These are phyloP conservation scores for Gorsachius goisagi DNA, from an alignment of 2,113 vertebrate species.

Conservation along the genomic window DNA sequence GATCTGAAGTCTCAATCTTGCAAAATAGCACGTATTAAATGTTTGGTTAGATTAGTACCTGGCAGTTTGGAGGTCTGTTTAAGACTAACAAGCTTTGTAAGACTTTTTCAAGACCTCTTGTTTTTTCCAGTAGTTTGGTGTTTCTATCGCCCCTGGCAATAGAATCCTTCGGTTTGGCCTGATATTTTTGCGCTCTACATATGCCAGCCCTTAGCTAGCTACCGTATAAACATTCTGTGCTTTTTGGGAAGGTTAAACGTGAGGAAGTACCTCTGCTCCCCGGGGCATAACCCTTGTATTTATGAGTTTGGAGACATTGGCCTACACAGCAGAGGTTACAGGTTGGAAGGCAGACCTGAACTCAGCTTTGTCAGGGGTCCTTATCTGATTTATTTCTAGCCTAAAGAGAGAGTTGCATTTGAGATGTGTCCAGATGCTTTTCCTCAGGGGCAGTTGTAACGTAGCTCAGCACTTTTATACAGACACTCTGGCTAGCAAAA, in stretches of 20 bases:
- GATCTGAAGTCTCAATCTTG: not conserved
- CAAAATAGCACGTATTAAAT: fast-evolving
- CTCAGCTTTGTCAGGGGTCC: not conserved
- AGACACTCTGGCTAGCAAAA: not conserved
- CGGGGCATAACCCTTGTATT: not conserved
- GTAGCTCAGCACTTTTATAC: not conserved
- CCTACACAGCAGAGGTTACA: not conserved
- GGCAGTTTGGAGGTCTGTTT: not conserved
- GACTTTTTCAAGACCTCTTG: not conserved
- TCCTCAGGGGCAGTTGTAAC: constrained; percentile 22
- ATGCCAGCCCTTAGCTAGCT: not conserved
- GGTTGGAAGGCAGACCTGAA: not conserved
- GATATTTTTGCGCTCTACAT: not conserved
- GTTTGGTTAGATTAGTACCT: not conserved
- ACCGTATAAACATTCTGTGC: fast-evolving
- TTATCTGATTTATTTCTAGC: not conserved
- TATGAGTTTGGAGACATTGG: not conserved
- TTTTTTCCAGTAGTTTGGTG: not conserved
- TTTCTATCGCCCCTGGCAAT: not conserved
- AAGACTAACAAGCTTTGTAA: fast-evolving
- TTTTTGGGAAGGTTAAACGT: not conserved
- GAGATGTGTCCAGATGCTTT: constrained; percentile 31
- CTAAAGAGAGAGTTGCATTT: not conserved
- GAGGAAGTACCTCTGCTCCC: not conserved
- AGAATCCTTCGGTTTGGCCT: not conserved